Evolutionary conservation across 2,113 vertebrate genomes (phyloP).

Genomic region (Chinchilla lanigera): DNA sequence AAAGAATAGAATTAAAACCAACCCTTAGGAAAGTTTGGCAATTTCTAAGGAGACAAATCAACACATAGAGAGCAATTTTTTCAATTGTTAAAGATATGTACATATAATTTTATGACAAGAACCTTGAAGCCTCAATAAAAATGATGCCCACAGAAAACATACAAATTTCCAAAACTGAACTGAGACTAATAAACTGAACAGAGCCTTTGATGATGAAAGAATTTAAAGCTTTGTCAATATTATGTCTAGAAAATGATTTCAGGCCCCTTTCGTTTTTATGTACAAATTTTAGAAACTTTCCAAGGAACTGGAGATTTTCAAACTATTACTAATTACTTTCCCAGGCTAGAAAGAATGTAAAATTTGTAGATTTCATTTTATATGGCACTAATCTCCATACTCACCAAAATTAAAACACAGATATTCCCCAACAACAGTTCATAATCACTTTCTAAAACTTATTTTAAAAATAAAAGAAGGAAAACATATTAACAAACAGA

Average conservation of each 20-base stretch:
- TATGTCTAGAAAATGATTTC: conserved; percentile 11
- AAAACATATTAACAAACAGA: too few species aligned
- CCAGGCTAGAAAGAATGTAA: not conserved
- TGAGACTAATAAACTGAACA: not conserved
- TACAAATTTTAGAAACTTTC: conserved; percentile 24
- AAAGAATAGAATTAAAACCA: conserved; percentile 30
- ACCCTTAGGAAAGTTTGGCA: conserved; percentile 16
- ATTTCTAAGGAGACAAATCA: not conserved
- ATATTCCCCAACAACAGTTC: not conserved
- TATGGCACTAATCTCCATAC: not conserved
- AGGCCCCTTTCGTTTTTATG: conserved; percentile 1
- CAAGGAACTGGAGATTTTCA: not conserved
- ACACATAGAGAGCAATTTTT: not conserved
- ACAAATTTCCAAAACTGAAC: not conserved
- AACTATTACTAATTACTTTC: not conserved
- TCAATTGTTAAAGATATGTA: conserved; percentile 12
- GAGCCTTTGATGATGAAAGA: not conserved
- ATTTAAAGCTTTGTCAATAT: not conserved
- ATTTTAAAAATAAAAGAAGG: too few species aligned
- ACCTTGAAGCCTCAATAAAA: conserved; percentile 16
- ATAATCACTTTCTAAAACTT: not conserved
- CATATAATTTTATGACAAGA: conserved; percentile 26
- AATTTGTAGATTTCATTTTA: not conserved
- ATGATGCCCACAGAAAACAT: not conserved
- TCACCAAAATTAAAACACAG: not conserved